phyloP scores from a whole-genome alignment of 2,888 invertebrate species.

The Taphrorychus bicolor region DNA sequence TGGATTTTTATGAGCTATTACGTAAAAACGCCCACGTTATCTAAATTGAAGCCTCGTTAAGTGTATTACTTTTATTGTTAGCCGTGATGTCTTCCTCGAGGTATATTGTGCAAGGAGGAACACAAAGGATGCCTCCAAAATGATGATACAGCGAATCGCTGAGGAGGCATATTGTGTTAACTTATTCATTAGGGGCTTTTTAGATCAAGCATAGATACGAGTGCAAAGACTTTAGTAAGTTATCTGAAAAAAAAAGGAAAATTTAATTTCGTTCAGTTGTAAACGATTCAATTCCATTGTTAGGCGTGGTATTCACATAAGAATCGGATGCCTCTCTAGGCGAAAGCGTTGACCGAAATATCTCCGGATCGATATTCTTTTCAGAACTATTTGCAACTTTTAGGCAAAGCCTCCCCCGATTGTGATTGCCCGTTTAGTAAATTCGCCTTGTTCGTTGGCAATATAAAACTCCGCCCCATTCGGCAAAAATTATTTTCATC shows the following conservation, averaged over 20 bases:
- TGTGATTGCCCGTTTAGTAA: background rate
- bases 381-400: background rate
- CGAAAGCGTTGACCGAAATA: slow-evolving; percentile 8
- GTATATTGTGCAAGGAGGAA: background rate
- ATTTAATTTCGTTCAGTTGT: slow-evolving; percentile 4
- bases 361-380: background rate
- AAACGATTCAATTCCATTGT: slow-evolving; percentile 8
- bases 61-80: slow-evolving; percentile 25
- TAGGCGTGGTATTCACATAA: slow-evolving; percentile 4
- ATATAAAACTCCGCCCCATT: background rate
- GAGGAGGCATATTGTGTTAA: background rate
- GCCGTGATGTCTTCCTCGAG: background rate
- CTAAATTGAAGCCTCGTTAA: slow-evolving; percentile 19
- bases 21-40: slow-evolving; percentile 22
- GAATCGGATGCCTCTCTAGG: slow-evolving; percentile 5
- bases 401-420: background rate
- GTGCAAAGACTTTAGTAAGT: too few species aligned
- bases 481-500: slow-evolving; percentile 9
- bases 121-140: slow-evolving; percentile 15
- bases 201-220: background rate
- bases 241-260: background rate
- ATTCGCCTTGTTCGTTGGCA: background rate
- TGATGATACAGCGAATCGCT: slow-evolving; percentile 20
- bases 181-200: background rate
- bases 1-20: slow-evolving; percentile 13